Conservation (phyloP, 2,113 vertebrate species). For the Melanocharis versteri region DNA sequence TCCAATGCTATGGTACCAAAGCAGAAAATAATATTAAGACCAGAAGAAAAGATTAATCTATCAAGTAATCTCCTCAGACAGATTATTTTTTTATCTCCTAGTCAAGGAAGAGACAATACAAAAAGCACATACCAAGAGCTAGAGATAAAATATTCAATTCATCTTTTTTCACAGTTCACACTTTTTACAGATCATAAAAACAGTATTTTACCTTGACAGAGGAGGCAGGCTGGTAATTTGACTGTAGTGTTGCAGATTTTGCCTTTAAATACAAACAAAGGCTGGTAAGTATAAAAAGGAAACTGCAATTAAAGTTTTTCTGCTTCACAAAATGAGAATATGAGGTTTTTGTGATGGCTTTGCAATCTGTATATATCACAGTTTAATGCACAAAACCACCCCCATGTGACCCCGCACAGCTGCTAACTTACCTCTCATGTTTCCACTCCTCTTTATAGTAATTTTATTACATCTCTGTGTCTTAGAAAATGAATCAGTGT, state of each 20-base stretch:
- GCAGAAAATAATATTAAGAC: neutral
- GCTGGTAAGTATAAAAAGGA: slow-evolving; percentile 8
- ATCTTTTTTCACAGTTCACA: neutral
- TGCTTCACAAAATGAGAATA: neutral
- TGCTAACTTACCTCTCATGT: neutral
- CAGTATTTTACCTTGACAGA: slow-evolving; percentile 49
- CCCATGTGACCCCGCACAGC: neutral
- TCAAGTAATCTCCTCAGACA: neutral
- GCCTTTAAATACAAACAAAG: slow-evolving; percentile 76
- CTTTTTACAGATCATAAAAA: neutral
- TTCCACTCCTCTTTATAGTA: neutral
- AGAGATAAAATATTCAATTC: neutral
- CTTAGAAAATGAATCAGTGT: neutral
- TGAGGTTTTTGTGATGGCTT: neutral
- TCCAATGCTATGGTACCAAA: neutral
- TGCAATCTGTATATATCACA: neutral
- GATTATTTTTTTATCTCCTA: neutral
- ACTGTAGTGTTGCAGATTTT: slow-evolving; percentile 75
- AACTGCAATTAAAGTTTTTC: neutral
- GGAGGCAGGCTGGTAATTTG: slow-evolving; percentile 55
- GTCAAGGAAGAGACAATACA: neutral
- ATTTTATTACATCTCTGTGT: neutral
- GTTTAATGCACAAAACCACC: neutral
- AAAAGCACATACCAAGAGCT: neutral
- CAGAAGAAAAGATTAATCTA: neutral